Conservation (phyloP, 2,113 vertebrate species). For the Rhadina sibilatrix region DNA sequence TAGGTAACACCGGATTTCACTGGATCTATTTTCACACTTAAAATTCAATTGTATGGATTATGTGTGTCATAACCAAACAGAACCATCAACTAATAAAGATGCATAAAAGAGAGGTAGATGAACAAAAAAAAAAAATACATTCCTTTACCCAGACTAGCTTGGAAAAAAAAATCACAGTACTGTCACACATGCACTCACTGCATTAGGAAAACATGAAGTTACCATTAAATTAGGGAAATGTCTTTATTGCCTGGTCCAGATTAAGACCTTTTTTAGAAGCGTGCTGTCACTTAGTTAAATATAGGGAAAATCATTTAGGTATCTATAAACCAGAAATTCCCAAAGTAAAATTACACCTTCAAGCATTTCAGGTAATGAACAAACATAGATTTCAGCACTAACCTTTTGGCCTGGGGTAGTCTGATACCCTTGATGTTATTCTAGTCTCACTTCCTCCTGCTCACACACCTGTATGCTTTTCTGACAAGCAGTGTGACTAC, state of each 20-base stretch:
- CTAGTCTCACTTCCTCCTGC: not conserved
- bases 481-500: not conserved
- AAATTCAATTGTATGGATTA: not conserved
- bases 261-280: not conserved
- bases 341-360: not conserved
- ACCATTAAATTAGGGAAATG: not conserved
- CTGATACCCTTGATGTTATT: not conserved
- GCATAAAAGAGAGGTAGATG: accelerated
- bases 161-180: not conserved
- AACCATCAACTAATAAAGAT: not conserved
- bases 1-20: not conserved
- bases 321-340: not conserved
- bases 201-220: not conserved
- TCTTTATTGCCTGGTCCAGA: not conserved
- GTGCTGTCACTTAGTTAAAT: not conserved
- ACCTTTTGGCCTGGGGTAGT: not conserved
- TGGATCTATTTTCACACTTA: not conserved
- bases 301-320: not conserved
- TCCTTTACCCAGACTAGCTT: not conserved
- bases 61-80: not conserved
- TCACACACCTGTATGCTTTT: not conserved
- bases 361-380: accelerated
- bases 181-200: not conserved
- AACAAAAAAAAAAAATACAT: not conserved
- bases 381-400: not conserved